Evolutionary conservation across 2,888 invertebrate genomes (phyloP), one percentile per base, ranked within the genome.

Genomic region (Agonopterix heracliana): DNA sequence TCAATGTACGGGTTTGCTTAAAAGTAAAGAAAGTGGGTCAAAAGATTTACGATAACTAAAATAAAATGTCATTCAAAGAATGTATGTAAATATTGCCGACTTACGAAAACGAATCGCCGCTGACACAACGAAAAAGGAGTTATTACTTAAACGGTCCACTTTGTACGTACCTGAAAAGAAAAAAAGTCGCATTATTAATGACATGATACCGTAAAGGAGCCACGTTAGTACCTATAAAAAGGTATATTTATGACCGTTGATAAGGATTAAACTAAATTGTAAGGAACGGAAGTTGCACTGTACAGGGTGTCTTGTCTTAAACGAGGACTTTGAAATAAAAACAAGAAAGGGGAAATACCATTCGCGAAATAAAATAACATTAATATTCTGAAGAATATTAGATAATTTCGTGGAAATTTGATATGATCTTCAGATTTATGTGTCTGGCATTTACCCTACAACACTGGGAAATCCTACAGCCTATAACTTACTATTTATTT

Each of bases 121-220:
- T 7, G 26, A 26, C 26, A 26, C 26, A 26, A 26, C 26, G 5
- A 26, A 26, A 3, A 34, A 44, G 34, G 26, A 9, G 9, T 17
- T 44, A 38, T 9, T 44, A 11, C 43, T 44, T 10, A 9, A 45
- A 45, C 14, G 10, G 45, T n/a, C 42, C 17, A 42, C 17, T 47
- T 47, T 7, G 8, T 13, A 64, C 76, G 72, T 77, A 76, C 77
- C 77, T 77, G 78, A 60, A 77, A 78, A 60, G 47, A 64, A 63
- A 66, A 68, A 59, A 53, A 55, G 46, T 57, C 47, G 54, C 8
- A 17, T 47, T 35, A 47, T 59, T 62, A 65, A 74, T 67, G 59
- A 61, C 50, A 54, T 40, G 48, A 42, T 42, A 47, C 47, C 47
- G 47, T 47, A 47, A 35, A 14, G 12, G 46, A 13, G 40, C 26